Conservation (phyloP, 2,888 invertebrate species). For the Argyra leucocephala region DNA sequence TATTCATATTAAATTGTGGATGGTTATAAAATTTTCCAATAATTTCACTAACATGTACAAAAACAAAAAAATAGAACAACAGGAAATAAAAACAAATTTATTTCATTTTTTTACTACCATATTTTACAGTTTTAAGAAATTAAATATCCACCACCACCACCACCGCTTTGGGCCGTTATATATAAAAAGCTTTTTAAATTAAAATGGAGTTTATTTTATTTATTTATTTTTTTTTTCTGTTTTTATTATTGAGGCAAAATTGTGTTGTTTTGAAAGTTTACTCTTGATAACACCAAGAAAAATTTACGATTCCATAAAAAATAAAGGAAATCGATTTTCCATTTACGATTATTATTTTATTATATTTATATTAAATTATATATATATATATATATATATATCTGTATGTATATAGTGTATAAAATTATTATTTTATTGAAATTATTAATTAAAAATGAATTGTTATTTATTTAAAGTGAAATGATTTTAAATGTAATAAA, state of each 20-base stretch:
- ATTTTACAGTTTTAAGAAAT: neutral
- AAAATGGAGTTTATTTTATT: neutral
- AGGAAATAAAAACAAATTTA: neutral
- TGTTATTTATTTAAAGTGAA: too few species aligned
- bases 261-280: neutral
- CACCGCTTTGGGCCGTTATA: neutral
- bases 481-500: too few species aligned
- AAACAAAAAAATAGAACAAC: neutral
- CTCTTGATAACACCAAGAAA: neutral
- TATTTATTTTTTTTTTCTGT: neutral
- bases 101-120: neutral
- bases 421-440: neutral
- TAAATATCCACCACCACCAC: neutral
- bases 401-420: too few species aligned
- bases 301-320: neutral
- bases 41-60: neutral
- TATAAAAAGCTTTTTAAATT: neutral
- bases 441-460: neutral
- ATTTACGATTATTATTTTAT: neutral
- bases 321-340: conserved; percentile 1
- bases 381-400: too few species aligned
- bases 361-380: too few species aligned
- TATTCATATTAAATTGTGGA: too few species aligned
- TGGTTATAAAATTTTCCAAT: too few species aligned
- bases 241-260: neutral